Evolutionary conservation across 2,888 invertebrate species (phyloP).

Genomic region (Bruchidius siliquastri): DNA sequence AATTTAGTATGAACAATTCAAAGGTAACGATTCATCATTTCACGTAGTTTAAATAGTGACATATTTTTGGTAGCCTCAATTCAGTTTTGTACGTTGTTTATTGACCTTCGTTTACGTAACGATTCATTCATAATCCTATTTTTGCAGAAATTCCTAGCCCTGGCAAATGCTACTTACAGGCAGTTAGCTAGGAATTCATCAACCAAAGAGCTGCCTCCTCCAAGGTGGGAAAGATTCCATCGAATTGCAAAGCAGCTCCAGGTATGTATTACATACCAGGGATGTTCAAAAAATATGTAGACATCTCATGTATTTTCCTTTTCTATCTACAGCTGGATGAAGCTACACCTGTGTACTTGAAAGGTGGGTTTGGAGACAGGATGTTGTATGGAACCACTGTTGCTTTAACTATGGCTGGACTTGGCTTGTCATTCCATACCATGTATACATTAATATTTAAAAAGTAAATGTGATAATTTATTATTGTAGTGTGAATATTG

Average conservation of each 20-base stretch:
- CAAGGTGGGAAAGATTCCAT: neutral
- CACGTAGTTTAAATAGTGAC: neutral
- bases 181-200: neutral
- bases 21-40: neutral
- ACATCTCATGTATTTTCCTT: too few species aligned
- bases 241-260: neutral
- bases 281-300: too few species aligned
- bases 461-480: conserved; percentile 11
- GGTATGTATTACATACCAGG: neutral
- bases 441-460: conserved; percentile 33
- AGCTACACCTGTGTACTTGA: conserved; percentile 56
- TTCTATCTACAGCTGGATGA: conserved; percentile 51
- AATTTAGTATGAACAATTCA: neutral
- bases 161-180: neutral
- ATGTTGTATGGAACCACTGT: conserved; percentile 47
- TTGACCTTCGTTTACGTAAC: neutral
- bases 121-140: neutral
- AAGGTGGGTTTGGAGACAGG: conserved; percentile 54
- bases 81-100: neutral
- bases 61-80: neutral
- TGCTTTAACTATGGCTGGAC: conserved; percentile 39
- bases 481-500: neutral
- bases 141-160: neutral
- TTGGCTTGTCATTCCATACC: conserved; percentile 35
- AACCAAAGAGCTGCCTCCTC: neutral